Evolutionary conservation across 2,888 invertebrate genomes (phyloP), one percentile per base, ranked within the genome.

Genomic region (Sphaerophoria taeniata): DNA sequence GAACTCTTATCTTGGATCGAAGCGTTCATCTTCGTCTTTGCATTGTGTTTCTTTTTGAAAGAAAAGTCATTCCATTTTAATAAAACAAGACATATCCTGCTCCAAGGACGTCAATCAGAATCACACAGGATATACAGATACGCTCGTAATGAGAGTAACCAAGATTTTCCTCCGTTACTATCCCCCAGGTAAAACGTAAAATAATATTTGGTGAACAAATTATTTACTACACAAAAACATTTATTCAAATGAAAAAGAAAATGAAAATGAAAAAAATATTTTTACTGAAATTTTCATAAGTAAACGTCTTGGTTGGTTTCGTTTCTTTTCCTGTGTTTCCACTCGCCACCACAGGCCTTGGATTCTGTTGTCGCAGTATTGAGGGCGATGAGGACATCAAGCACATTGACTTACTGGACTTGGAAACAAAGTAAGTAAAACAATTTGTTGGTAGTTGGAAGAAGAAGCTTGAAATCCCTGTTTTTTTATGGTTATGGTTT

Each of bases 111-210:
- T 36, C 47, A 36, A 53, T 53, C 24, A 24, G 24, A 24, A 24
- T 24, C 51, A 43, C 12, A 45, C 9, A 56, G 65, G 47, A 70
- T 69, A 56, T 61, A 60, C 53, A 58, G 45, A 24, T 24, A 43
- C 43, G 12, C 43, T 51, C 73, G 36, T 74, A 80, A 95, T 95
- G 95, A 95, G 94, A 91, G 92, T 95, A 80, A 92, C 94, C 76
- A 95, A 95, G 92, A 94, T 96, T 89, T 94, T 95, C 90, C 92
- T 96, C 39, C 93, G 96, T 78, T 96, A 95, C 90, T 95, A 95
- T 88, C 96, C 96, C 0, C 96, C 96, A 84, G 95, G 95, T 94
- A 90, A 88, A 85, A 11, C 84, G 9, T 16, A 36, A 24, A 16
- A 58, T 7, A 60, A 7, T 7, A 55, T 14, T 12, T 53, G 51